Percentiles rank a stretch among this genome's conserved stretches.
These are phyloP conservation scores for Marmota flaviventris DNA, from an alignment of 2,113 vertebrate species.

Conservation along the genomic window DNA sequence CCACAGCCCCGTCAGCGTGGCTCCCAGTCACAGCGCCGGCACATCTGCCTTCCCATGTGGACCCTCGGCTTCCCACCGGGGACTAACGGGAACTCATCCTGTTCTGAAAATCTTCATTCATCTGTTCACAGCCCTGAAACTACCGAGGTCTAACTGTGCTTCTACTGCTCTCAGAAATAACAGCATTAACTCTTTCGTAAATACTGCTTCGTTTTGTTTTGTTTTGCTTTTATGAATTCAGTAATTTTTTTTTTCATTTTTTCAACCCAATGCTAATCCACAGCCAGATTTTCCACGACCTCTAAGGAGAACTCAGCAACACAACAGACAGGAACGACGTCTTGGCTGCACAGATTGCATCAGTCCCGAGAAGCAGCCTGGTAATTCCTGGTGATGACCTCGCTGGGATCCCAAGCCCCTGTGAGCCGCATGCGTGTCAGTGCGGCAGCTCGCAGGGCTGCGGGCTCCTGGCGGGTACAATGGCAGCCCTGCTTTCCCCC, in stretches of 20 bases:
- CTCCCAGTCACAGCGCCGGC: accelerated
- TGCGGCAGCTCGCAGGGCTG: background rate
- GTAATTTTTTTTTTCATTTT: background rate
- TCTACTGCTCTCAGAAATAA: background rate
- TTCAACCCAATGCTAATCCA: background rate
- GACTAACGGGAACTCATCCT: accelerated
- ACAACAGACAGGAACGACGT: background rate
- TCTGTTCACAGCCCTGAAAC: accelerated
- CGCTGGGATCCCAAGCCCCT: too few relatives aligned
- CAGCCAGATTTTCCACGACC: background rate
- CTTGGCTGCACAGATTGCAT: accelerated
- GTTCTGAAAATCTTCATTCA: background rate
- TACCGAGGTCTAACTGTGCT: accelerated
- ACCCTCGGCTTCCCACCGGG: accelerated
- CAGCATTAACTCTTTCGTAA: background rate
- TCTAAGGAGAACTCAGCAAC: background rate
- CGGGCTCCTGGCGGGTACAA: background rate
- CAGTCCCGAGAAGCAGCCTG: background rate
- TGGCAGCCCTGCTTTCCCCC: background rate
- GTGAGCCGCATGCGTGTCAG: accelerated
- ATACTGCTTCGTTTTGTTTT: background rate
- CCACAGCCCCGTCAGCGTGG: too few relatives aligned
- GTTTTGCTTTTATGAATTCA: background rate
- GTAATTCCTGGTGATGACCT: too few relatives aligned
- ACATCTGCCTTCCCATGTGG: accelerated